These are phyloP conservation scores for Fragum whitleyi DNA, from an alignment of 2,888 invertebrate genomes.

Conservation along the genomic window DNA sequence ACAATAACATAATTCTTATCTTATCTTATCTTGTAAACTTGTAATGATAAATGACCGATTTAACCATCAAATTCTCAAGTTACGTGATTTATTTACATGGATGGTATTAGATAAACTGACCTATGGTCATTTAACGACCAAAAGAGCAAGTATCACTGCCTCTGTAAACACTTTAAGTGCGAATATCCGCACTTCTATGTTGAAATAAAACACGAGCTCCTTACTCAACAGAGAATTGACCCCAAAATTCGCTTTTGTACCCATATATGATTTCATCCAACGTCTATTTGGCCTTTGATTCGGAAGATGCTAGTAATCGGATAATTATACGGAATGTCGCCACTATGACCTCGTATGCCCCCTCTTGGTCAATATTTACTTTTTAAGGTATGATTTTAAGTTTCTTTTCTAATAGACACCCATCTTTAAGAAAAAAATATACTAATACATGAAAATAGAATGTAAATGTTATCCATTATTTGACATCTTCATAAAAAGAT, in stretches of 20 bases:
- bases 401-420: not conserved
- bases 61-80: not conserved
- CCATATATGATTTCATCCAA: not conserved
- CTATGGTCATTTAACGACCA: constrained; percentile 10
- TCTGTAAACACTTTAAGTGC: constrained; percentile 10
- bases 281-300: constrained; percentile 16
- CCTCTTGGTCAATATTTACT: constrained; percentile 1
- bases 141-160: constrained; percentile 7
- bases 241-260: not conserved
- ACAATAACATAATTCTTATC: no score
- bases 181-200: constrained; percentile 18
- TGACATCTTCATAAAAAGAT: no score
- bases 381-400: no score
- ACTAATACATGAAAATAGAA: no score
- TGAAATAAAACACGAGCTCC: not conserved
- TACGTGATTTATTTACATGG: constrained; percentile 10
- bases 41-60: not conserved
- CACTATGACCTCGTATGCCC: constrained; percentile 11
- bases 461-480: no score
- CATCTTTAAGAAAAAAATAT: not conserved
- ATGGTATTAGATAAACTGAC: not conserved
- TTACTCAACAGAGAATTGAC: constrained; percentile 10
- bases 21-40: no score
- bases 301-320: constrained; percentile 17
- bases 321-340: constrained; percentile 1